Evolutionary conservation across 2,797 vertebrate species (phyloP), one percentile per base, ranked within the genome.

Genomic region (Eulemur albifrons): DNA sequence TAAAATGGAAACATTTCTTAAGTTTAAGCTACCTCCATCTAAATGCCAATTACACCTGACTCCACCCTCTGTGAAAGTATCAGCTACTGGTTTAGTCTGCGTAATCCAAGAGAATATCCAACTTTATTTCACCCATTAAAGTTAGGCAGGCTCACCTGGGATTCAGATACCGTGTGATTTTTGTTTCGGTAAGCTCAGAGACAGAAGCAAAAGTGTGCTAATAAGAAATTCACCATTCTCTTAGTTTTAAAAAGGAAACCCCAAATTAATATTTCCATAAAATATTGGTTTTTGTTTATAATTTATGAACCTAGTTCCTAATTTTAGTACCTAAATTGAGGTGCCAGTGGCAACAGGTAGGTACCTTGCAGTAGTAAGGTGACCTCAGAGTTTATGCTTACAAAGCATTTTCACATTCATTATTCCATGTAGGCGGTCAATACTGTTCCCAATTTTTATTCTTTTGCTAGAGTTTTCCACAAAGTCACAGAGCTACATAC

Each of bases 181-280:
- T n/a, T 69, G 12, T 73, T 38, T 40, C 20, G 40, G 54, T 40
- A 61, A 83, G 5, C 59, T 93, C 50, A 77, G 52, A 90, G 87
- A 69, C 52, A 92, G 45, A 40, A 21, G 17, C 23, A 8, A 94
- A 75, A 86, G 77, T 75, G 57, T 6, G 23, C 21, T 35, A 43
- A 32, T 15, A 76, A 61, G 35, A 48, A 83, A 65, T 54, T 50
- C 18, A 50, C 45, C 32, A 11, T 23, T 81, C n/a, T 63, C 13
- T 92, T 79, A 59, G 54, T 75, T 90, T 52, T 21, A 52, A 95
- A 77, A 96, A 94, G n/a, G 14, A 90, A 89, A 88, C 3, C n/a
- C 85, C 82, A 81, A 94, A 40, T 73, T 35, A 86, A 23, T 54
- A 88, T 52, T 89, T 76, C 35, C 12, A 38, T 38, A 86, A 94